A percentile compares a stretch with the other conserved stretches of the same genome.
Conservation (phyloP, 2,113 vertebrate species). For the Zosterops japonicus region DNA sequence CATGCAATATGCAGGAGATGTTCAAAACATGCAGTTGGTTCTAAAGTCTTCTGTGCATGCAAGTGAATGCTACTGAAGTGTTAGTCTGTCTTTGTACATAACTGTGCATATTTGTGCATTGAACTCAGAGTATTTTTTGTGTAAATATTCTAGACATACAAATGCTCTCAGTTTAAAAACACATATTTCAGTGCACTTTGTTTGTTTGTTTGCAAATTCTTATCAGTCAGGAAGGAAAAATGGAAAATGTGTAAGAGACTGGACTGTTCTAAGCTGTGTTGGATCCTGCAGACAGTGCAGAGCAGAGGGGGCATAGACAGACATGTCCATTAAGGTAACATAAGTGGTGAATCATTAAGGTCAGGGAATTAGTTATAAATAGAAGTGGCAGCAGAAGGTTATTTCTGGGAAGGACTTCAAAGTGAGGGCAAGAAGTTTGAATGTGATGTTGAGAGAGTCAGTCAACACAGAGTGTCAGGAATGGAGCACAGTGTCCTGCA, state of each 20-base stretch:
- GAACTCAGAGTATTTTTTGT: not conserved
- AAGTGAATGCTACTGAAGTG: not conserved
- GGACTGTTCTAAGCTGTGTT: not conserved
- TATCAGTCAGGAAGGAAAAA: not conserved
- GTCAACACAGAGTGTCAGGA: not conserved
- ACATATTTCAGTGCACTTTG: not conserved
- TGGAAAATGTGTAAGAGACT: rapidly evolving
- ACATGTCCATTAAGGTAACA: not conserved
- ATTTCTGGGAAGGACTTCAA: not conserved
- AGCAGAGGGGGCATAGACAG: not conserved
- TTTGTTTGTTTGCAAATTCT: not conserved
- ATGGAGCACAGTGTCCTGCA: not conserved
- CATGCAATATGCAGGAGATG: not conserved
- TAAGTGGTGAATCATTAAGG: not conserved
- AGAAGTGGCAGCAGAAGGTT: not conserved
- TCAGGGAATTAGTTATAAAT: not conserved
- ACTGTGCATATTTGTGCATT: not conserved
- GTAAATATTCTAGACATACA: not conserved
- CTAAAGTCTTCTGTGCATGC: not conserved
- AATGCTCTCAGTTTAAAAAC: not conserved
- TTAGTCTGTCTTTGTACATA: not conserved
- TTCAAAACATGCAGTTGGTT: not conserved
- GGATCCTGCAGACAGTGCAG: not conserved
- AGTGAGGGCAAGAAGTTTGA: not conserved
- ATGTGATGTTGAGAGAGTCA: not conserved